Evolutionary conservation across 2,888 invertebrate species (phyloP).

Genomic region (Aspidapion aeneum): DNA sequence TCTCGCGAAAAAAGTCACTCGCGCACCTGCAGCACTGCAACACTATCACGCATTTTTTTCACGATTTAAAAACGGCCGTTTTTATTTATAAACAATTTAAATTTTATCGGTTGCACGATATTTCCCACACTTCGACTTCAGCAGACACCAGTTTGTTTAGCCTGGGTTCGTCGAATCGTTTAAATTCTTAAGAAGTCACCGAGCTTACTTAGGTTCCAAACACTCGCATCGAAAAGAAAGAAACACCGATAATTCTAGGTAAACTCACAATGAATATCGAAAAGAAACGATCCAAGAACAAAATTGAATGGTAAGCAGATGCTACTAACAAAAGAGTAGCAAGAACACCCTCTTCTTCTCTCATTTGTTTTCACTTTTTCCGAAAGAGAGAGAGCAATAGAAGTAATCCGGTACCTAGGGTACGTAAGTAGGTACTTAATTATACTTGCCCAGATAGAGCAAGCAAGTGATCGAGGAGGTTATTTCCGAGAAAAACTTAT

Average conservation of each 20-base stretch:
- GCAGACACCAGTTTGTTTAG: not conserved
- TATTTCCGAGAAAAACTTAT: no score
- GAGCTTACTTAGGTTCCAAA: not conserved
- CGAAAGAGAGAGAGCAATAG: no score
- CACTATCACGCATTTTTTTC: not conserved
- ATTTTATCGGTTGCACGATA: not conserved
- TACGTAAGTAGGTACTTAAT: not conserved
- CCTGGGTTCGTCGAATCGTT: not conserved
- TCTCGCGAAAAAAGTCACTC: not conserved
- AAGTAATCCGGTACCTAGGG: not conserved
- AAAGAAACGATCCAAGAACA: no score
- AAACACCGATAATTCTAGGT: no score
- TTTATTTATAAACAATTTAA: not conserved
- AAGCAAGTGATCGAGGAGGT: no score
- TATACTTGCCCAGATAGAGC: no score
- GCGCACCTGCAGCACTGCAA: not conserved
- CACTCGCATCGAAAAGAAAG: not conserved
- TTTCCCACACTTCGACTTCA: not conserved
- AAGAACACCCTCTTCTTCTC: no score
- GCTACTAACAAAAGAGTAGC: not conserved
- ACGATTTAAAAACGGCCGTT: not conserved
- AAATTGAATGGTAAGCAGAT: not conserved
- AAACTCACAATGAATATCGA: no score
- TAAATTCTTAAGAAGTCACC: not conserved
- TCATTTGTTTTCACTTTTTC: no score